phyloP scores from a whole-genome alignment of 2,113 vertebrate species.

The Ptilorrhoa leucosticta region DNA sequence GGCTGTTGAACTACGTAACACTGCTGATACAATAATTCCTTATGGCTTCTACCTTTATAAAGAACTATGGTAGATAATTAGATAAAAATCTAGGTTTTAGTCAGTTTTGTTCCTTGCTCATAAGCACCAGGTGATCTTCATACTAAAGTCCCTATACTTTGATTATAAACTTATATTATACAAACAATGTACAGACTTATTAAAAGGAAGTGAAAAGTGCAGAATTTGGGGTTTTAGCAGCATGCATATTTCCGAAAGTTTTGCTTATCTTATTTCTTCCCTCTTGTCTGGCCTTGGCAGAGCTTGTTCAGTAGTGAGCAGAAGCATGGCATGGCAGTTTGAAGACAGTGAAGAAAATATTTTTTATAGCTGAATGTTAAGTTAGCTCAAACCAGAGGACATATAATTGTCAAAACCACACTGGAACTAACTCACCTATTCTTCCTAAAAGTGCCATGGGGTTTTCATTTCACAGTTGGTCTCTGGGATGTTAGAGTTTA shows the following conservation, averaged over 20 bases:
- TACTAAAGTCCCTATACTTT: not conserved
- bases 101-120: not conserved
- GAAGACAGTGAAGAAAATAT: not conserved
- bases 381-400: not conserved
- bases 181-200: not conserved
- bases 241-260: not conserved
- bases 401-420: not conserved
- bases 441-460: slow-evolving; percentile 17
- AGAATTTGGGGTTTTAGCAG: not conserved
- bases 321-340: not conserved
- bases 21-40: not conserved
- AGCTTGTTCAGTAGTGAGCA: not conserved
- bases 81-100: not conserved
- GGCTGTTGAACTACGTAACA: not conserved
- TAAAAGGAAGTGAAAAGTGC: not conserved
- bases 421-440: slow-evolving; percentile 55
- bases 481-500: not conserved
- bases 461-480: slow-evolving; percentile 6
- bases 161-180: not conserved
- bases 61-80: not conserved
- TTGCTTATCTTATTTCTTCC: not conserved
- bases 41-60: not conserved
- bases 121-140: not conserved
- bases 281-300: not conserved
- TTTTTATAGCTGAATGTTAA: not conserved